Conservation (phyloP, 2,113 vertebrate species). For the Dasyprocta punctata region DNA sequence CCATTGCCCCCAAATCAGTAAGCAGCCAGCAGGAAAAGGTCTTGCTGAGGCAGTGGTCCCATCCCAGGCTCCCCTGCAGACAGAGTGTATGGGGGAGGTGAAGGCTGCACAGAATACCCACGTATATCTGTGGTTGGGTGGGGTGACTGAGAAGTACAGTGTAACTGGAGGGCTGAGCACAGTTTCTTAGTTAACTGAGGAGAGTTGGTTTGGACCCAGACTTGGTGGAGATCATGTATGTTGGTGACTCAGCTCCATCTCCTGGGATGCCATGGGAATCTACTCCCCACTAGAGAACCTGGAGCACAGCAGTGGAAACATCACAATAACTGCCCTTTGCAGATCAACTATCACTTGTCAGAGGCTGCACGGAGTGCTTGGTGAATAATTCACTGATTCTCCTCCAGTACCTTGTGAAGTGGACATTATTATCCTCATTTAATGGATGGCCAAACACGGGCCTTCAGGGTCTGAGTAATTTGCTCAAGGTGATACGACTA, state of each 20-base stretch:
- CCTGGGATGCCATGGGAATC: accelerated
- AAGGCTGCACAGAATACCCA: accelerated
- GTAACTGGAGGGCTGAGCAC: slow-evolving; percentile 15
- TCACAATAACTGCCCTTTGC: neutral
- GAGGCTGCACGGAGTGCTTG: neutral
- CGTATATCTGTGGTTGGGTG: no score
- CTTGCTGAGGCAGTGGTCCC: neutral
- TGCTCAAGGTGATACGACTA: neutral
- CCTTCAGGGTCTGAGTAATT: neutral
- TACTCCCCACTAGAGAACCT: neutral
- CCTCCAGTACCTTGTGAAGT: neutral
- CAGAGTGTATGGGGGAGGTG: neutral
- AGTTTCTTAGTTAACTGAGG: slow-evolving; percentile 10
- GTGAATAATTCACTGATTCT: neutral
- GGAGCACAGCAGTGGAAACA: neutral
- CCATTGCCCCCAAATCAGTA: no score
- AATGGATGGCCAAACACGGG: neutral
- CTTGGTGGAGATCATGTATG: neutral
- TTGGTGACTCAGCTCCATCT: neutral
- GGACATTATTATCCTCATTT: neutral
- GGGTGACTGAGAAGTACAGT: neutral
- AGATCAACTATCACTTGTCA: neutral
- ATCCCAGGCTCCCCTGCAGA: neutral
- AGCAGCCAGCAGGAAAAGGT: neutral
- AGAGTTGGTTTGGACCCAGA: neutral